phyloP scores from a whole-genome alignment of 2,113 vertebrate genomes.

The Myotis lucifugus region DNA sequence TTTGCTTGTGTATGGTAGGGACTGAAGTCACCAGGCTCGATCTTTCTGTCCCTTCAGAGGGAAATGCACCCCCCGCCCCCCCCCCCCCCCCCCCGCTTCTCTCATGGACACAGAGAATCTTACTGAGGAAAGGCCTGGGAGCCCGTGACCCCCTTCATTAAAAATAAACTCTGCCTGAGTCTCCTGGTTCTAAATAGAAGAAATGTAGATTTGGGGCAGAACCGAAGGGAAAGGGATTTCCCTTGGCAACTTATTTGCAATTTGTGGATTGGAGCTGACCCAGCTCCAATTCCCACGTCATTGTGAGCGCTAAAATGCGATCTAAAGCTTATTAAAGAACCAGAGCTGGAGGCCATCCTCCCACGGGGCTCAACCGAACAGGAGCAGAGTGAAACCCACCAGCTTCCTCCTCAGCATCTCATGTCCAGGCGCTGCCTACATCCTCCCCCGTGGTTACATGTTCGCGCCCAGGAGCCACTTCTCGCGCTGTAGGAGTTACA shows the following conservation, averaged over 20 bases:
- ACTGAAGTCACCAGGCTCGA: neutral
- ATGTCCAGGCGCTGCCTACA: neutral
- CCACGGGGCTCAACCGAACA: neutral
- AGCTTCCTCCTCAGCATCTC: neutral
- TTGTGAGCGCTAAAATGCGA: constrained; percentile 53
- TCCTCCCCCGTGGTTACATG: neutral
- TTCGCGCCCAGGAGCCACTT: neutral
- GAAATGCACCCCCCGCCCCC: neutral
- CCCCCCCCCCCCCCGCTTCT: neutral
- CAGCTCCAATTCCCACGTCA: constrained; percentile 79
- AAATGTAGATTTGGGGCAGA: constrained; percentile 81
- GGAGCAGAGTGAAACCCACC: constrained; percentile 41
- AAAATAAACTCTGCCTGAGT: constrained; percentile 64
- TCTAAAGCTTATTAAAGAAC: constrained; percentile 70
- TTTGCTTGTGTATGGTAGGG: neutral
- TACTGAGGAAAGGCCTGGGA: neutral
- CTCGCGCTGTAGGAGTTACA: neutral
- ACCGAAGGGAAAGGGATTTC: constrained; percentile 81
- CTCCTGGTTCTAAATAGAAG: constrained; percentile 77
- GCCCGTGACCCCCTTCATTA: constrained; percentile 65
- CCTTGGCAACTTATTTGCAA: constrained; percentile 81
- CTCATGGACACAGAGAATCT: neutral
- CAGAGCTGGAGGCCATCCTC: constrained; percentile 58
- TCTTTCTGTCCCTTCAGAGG: neutral
- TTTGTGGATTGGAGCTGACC: constrained; percentile 79